Base-by-base conservation (phyloP, 23 tunicate species). In the Phallusia fumigata region DNA sequence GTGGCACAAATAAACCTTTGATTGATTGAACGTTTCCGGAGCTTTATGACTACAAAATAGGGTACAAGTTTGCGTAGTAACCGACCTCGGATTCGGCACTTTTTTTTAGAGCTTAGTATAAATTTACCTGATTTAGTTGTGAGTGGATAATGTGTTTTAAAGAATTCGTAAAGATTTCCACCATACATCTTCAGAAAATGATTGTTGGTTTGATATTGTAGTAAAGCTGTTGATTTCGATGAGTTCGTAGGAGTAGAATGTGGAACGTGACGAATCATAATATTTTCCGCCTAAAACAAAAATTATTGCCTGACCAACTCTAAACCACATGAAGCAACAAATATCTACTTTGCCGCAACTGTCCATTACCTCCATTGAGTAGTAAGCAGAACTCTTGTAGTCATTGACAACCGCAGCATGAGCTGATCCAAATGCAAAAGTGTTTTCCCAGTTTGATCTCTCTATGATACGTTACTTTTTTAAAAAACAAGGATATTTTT, bases 311-410 rank as follows among this genome's bases (percentile, higher is more conserved):
- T 58, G 1, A 21, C 69, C 26, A 58, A 58, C 26, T 24, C 3
- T 16, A 24, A 58, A 58, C 69, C 5, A 58, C 3, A n/a, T n/a
- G n/a, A n/a, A n/a, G n/a, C n/a, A n/a, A n/a, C n/a, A n/a, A n/a
- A n/a, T 13, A 15, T n/a, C n/a, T n/a, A n/a, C n/a, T n/a, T n/a
- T n/a, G n/a, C n/a, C 10, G 47, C 5, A 58, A 58, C 15, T 21
- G 11, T 1, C 28, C 11, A 11, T 6, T 13, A 58, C 69, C 26
- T 58, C 3, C 69, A 58, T 58, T 1, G 28, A 22, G 69, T 58
- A 58, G 69, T 58, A 58, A 13, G 69, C 69, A 58, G 69, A 24
- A 58, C 69, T 58, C 13, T 58, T 58, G 69, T 58, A 58, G 28
- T 58, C 69, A 6, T 58, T 58, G 69, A 6, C 1, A 58, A 13